Evolutionary conservation across 92 coral and sea anemone species (phyloP), one percentile per base, ranked within the genome.

Genomic region (Paramuricea clavata): DNA sequence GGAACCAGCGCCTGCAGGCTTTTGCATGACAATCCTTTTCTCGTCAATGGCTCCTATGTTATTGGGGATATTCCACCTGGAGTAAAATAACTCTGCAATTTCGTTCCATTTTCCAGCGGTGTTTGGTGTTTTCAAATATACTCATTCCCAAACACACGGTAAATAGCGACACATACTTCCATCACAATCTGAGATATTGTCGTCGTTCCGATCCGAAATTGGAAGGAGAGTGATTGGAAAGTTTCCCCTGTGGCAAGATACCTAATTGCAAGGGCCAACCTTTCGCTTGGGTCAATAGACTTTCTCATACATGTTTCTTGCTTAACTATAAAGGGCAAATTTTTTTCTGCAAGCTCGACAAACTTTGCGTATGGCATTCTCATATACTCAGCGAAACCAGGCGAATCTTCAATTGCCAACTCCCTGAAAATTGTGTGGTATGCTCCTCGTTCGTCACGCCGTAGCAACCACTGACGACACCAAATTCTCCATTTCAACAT

Each of bases 221-320:
- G 86, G 42, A 87, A 87, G 68, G 85, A 87, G 11, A 87, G 70
- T 32, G 86, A 87, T 57, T 44, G 25, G 42, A 79, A 78, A 49
- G 69, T 87, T 69, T 87, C 81, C 65, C 86, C 86, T 28, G 90
- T 87, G 59, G 86, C 90, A 36, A 78, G 57, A 73, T 57, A 86
- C 43, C 89, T 62, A 74, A 86, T 10, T 19, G 85, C 32, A 1
- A 86, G 28, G 3, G 85, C 85, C 50, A 86, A 73, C 44, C 89
- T 69, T 86, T 86, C 89, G 50, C 82, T 68, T 2, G 85, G 78
- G n/a, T 74, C 72, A 62, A 86, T 62, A 23, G 89, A 41, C 82
- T 13, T 39, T 59, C 89, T 8, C 89, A 87, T 79, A n/a, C n/a
- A n/a, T 9, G 89, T 86, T 7, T 86, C 89, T 81, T 87, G 49